phyloP scores from a whole-genome alignment of 2,113 vertebrate genomes.

The Periophthalmus modestus region DNA sequence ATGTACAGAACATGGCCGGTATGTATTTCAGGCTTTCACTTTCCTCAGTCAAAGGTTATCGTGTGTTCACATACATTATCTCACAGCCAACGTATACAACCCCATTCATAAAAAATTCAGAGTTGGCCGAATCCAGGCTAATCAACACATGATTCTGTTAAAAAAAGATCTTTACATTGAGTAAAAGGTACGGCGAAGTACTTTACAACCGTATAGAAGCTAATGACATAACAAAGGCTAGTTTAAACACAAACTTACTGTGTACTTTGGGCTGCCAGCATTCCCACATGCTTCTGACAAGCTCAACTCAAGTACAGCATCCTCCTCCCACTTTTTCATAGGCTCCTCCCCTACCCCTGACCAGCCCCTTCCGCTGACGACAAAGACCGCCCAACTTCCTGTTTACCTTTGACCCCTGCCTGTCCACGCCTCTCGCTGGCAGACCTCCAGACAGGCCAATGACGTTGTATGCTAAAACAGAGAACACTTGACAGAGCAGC shows the following conservation, averaged over 20 bases:
- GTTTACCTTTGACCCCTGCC: slow-evolving; percentile 77
- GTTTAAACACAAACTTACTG: slow-evolving; percentile 78
- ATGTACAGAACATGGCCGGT: neutral
- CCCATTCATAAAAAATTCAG: slow-evolving; percentile 4
- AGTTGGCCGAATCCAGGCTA: slow-evolving; percentile 35
- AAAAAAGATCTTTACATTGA: slow-evolving; percentile 42
- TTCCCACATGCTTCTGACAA: slow-evolving; percentile 72
- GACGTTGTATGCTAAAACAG: slow-evolving; percentile 51
- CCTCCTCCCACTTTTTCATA: slow-evolving; percentile 61
- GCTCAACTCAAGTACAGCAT: slow-evolving; percentile 71
- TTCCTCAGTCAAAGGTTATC: slow-evolving; percentile 59
- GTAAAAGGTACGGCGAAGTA: slow-evolving; percentile 29
- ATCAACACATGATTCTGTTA: slow-evolving; percentile 24
- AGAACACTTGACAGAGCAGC: slow-evolving; percentile 40
- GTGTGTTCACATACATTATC: slow-evolving; percentile 50
- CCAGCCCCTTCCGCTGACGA: slow-evolving; percentile 72
- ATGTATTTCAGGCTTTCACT: neutral
- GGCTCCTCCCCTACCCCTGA: slow-evolving; percentile 32
- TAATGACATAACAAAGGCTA: slow-evolving; percentile 52
- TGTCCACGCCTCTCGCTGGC: slow-evolving; percentile 57
- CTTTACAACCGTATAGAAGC: slow-evolving; percentile 14
- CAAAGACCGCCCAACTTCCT: slow-evolving; percentile 74
- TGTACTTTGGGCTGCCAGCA: slow-evolving; percentile 70
- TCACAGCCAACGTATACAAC: slow-evolving; percentile 48
- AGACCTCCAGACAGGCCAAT: slow-evolving; percentile 58